Evolutionary conservation across 2,113 vertebrate species (phyloP).

Genomic region (Indri indri): DNA sequence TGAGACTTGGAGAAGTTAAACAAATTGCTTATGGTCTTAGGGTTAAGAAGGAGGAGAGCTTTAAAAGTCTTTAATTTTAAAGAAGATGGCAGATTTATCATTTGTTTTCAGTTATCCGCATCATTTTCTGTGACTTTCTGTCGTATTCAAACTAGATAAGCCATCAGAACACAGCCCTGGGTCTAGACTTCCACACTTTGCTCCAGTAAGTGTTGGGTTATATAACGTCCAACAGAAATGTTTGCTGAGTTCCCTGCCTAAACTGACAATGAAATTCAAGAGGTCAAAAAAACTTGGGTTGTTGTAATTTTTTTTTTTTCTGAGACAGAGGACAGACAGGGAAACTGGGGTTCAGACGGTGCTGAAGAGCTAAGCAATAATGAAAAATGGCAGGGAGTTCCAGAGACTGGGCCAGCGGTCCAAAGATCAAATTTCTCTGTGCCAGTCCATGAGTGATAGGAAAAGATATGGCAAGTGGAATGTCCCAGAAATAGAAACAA

Average conservation of each 20-base stretch:
- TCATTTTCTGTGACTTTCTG: background rate
- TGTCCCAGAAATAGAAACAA: background rate
- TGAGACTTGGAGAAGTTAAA: background rate
- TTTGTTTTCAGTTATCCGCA: background rate
- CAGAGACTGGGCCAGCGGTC: background rate
- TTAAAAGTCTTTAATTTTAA: background rate
- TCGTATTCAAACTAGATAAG: background rate
- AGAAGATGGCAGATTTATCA: background rate
- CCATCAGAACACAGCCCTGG: background rate
- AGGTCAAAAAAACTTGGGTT: background rate
- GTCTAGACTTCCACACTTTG: background rate
- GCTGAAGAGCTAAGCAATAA: background rate
- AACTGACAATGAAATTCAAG: background rate
- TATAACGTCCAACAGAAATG: background rate
- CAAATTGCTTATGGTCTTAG: background rate
- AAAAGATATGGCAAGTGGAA: background rate
- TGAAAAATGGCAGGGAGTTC: background rate
- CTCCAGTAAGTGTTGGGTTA: background rate
- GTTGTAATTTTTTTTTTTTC: background rate
- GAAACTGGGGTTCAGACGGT: background rate
- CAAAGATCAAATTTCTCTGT: background rate
- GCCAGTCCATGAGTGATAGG: background rate
- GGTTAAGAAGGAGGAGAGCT: background rate
- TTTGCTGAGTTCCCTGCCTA: background rate
- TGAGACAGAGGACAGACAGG: background rate